Evolutionary conservation across 2,888 invertebrate species (phyloP), one percentile per base, ranked within the genome.

Genomic region (Polydrusus tereticollis): DNA sequence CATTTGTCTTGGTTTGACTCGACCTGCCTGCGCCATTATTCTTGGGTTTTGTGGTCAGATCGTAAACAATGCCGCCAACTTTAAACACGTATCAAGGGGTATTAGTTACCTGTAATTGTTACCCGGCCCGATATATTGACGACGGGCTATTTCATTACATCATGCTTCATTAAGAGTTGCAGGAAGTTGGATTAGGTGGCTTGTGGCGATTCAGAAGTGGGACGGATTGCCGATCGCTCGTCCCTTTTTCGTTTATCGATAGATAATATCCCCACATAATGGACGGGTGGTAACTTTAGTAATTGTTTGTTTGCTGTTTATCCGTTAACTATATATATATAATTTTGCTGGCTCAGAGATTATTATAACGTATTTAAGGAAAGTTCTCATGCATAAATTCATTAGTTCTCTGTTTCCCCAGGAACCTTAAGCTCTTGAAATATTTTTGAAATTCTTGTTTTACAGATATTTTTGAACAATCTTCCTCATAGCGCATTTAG

Each of bases 1-100:
- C 85, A 85, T 85, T 84, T 85, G 84, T 85, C 85, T 85, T 84
- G 84, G 84, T 85, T 84, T 83, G 85, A 84, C 83, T 84, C 81
- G 82, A 83, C 82, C 82, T 80, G 69, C 80, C 78, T 78, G 69
- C 77, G 73, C 83, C 84, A 85, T 85, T 85, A 84, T 82, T 85
- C 84, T 84, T 84, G 82, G 81, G 79, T 81, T 75, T 80, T 84
- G 85, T 79, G 85, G 85, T 83, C 82, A 78, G 83, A 82, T 83
- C 82, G 84, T 82, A 85, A 85, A 85, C 85, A 85, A 85, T 85
- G 84, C 84, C 83, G 81, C 83, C 80, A 84, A 84, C 84, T 85
- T 85, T 84, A 84, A 85, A 81, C 81, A 81, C 82, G 84, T 83
- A 84, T 84, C 84, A 84, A 84, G 82, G 75, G 77, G 83, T 83